Percentiles rank a stretch among this genome's conserved stretches.
phyloP scores from a whole-genome alignment of 2,113 vertebrate species.

The Poicephalus gulielmi region DNA sequence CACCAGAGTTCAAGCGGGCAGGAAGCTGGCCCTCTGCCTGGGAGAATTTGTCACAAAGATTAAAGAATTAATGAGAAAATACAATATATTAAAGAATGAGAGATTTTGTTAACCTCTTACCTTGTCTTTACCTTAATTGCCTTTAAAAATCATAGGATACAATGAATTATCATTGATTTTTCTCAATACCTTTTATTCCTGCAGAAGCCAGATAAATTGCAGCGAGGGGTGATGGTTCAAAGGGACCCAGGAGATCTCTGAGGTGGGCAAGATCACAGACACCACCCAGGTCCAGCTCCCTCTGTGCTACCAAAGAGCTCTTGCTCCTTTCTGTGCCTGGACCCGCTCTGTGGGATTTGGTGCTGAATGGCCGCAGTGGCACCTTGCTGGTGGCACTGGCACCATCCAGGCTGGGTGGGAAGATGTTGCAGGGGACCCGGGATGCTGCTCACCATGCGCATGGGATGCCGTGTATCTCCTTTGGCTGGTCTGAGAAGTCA shows the following conservation, averaged over 20 bases:
- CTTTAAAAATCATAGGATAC: constrained; percentile 54
- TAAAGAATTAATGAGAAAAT: constrained; percentile 66
- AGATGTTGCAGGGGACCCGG: fast-evolving
- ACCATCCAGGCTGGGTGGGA: fast-evolving
- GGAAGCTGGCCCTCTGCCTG: constrained; percentile 61
- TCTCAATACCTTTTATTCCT: constrained; percentile 37
- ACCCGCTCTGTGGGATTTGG: fast-evolving
- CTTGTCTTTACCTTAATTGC: constrained; percentile 64
- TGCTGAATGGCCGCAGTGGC: fast-evolving
- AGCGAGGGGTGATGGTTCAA: constrained; percentile 1
- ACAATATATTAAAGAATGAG: constrained; percentile 64
- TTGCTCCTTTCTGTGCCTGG: not conserved
- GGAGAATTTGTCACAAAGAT: constrained; percentile 59
- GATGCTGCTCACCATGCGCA: not conserved
- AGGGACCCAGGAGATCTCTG: not conserved
- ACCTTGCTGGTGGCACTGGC: not conserved
- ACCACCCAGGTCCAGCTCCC: not conserved
- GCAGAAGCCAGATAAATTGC: not conserved
- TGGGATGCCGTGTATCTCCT: not conserved
- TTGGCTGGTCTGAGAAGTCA: not conserved
- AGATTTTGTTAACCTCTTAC: constrained; percentile 66
- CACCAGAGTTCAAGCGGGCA: constrained; percentile 21
- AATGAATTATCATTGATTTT: constrained; percentile 69
- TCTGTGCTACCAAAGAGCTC: not conserved
- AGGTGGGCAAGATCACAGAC: not conserved